phyloP scores from a whole-genome alignment of 1,140 invertebrate genomes.

The Diorhabda carinulata region DNA sequence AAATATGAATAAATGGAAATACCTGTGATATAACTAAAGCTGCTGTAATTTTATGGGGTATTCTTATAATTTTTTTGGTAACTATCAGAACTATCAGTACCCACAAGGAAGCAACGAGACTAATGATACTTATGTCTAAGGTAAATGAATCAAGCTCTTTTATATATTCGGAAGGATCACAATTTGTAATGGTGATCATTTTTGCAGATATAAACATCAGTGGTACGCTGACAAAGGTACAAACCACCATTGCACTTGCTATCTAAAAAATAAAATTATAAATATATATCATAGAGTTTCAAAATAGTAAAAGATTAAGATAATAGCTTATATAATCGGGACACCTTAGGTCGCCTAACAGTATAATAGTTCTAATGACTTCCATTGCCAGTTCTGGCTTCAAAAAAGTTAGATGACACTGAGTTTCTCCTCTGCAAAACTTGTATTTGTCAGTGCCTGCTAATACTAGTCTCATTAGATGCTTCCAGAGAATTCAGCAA shows the following conservation, averaged over 20 bases:
- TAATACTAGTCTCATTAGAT: no score
- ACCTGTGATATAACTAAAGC: slow-evolving; percentile 79
- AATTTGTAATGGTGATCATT: slow-evolving; percentile 75
- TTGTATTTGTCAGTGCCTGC: no score
- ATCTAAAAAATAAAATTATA: slow-evolving; percentile 54
- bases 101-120: slow-evolving; percentile 72
- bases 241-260: slow-evolving; percentile 87
- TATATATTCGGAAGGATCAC: slow-evolving; percentile 66
- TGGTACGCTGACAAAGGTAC: slow-evolving; percentile 89
- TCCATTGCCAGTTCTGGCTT: no score
- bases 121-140: slow-evolving; percentile 77
- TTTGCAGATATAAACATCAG: slow-evolving; percentile 93
- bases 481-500: no score
- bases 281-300: background rate
- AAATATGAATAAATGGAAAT: slow-evolving; percentile 32
- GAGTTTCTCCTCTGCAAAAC: no score
- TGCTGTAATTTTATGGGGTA: slow-evolving; percentile 79
- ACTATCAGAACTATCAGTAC: slow-evolving; percentile 72
- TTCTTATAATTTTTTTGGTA: slow-evolving; percentile 69
- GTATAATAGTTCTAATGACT: no score
- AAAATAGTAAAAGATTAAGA: no score
- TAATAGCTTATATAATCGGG: no score
- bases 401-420: no score
- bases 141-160: slow-evolving; percentile 73
- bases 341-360: no score